These are phyloP conservation scores for Lamellibrachia satsuma DNA, from an alignment of 2,888 invertebrate genomes.

Conservation along the genomic window DNA sequence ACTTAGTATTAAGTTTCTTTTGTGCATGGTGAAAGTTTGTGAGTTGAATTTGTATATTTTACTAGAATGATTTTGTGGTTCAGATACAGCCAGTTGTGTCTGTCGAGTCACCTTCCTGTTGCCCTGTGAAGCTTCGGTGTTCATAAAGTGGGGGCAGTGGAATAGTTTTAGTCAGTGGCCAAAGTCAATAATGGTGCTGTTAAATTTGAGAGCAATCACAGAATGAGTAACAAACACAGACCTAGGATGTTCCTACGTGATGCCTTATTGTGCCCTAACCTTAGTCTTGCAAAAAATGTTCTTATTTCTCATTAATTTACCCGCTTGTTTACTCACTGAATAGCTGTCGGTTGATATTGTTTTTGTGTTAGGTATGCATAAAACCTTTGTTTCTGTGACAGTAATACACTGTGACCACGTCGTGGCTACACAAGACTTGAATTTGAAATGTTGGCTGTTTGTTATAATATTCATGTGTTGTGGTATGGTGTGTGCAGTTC, in stretches of 20 bases:
- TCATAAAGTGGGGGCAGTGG: background rate
- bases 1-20: background rate
- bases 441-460: background rate
- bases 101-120: background rate
- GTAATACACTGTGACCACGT: background rate
- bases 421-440: background rate
- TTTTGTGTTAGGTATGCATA: background rate
- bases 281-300: background rate
- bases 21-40: slow-evolving; percentile 11
- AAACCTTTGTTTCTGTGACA: background rate
- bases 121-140: background rate
- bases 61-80: background rate
- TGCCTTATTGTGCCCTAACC: background rate
- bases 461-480: background rate
- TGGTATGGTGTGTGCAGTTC: background rate
- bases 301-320: background rate
- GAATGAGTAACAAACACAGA: background rate
- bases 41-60: slow-evolving; percentile 17
- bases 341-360: background rate
- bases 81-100: background rate
- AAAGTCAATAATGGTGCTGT: background rate
- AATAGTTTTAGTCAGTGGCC: background rate
- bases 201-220: background rate
- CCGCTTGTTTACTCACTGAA: background rate
- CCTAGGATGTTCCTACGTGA: background rate